Evolutionary conservation across 2,888 invertebrate species (phyloP), one percentile per base, ranked within the genome.

Genomic region (Calameuta filiformis): DNA sequence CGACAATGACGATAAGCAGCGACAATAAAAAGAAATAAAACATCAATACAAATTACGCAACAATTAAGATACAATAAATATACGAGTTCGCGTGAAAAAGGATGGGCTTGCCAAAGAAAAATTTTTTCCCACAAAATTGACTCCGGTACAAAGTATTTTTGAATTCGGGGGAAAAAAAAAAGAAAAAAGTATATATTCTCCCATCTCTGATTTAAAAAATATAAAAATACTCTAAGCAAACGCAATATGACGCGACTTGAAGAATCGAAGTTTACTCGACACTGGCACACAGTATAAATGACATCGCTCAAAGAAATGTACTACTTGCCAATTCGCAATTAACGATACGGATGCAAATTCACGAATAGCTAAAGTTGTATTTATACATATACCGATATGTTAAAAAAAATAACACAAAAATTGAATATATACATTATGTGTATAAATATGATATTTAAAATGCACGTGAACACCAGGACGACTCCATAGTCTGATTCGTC

Each of bases 41-140:
- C 68, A 12, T 68, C 23, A 23, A 75, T 33, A 34, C 34, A 30
- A 15, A 33, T 15, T 23, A 33, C 68, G 75, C 78, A 81, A 76
- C 1, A n/a, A 69, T 73, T 12, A 40, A 56, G n/a, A 37, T 31
- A 76, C 76, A 76, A 77, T 73, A 69, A 69, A 77, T 76, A 78
- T 78, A 75, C 37, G n/a, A 37, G 56, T 35, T 15, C n/a, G 71
- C 56, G 75, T 40, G 15, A 71, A 31, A 33, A 23, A 35, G 68
- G 34, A 75, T 73, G 68, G 69, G 37, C 68, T 74, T 77, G 73
- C 73, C 77, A 76, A 56, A 37, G 9, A 35, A 37, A 31, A 79
- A 76, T 69, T 78, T 77, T 77, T 75, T 68, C 77, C 75, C 76
- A 56, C 23, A 23, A 15, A 56, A 56, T 56, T 56, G 23, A 15